Base-by-base conservation (phyloP, 1,140 invertebrate genomes). In the Cataglyphis hispanica region DNA sequence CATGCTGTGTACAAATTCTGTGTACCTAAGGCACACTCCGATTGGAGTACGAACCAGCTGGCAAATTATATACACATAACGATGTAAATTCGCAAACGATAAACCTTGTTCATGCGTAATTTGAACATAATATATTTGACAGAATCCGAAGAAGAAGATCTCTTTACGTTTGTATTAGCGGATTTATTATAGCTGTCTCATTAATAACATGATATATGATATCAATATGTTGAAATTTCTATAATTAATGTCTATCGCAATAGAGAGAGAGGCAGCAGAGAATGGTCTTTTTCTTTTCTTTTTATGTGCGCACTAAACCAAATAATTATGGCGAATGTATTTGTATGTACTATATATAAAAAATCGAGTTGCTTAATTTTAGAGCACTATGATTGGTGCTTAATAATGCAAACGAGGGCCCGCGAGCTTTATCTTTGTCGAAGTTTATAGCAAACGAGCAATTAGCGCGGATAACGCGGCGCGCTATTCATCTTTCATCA, bases 401-500 rank as follows among this genome's bases (percentile, higher is more conserved):
- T 81, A 34, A 34, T 22, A 27, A 74, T 83, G 53, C 13, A 25
- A 43, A 5, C 50, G 37, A 31, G 7, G 2, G 13, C 16, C 63
- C 13, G 46, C 34, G 31, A 31, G 43, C 34, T 56, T 53, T 11
- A 27, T 46, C 61, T 84, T 87, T 84, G 86, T 75, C 50, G 63
- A 63, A 67, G 43, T 22, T 50, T 10, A 50, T 74, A 34, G 67
- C 63, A 40, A 60, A 37, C 87, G 69, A 76, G 86, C 53, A 87
- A 87, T 88, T 87, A 84, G 77, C 76, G 37, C 66, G 40, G 37
- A 31, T 43, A 56, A 60, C 67, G 58, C 31, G 25, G 85, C 72
- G 64, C 76, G 77, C 53, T 84, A 74, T 34, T 74, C 77, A 87
- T 69, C 86, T 87, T 87, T 66, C 69, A 67, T 46, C 86, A 84